Conservation (phyloP, 1,140 invertebrate species). For the Drosophila pseudoananassae region DNA sequence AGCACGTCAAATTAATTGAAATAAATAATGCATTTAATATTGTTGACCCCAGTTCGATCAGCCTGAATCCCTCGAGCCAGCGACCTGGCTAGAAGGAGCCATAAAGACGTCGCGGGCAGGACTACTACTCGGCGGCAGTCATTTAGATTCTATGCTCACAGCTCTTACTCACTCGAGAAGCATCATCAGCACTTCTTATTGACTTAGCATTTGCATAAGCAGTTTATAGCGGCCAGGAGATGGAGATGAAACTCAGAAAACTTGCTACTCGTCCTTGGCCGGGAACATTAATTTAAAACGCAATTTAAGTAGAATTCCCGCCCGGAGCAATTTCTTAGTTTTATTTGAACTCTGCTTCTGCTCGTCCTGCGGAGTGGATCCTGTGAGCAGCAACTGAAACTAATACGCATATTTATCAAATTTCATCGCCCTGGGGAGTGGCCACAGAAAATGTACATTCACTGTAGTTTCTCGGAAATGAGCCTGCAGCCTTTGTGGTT, state of each 20-base stretch:
- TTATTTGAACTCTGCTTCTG: conserved; percentile 46
- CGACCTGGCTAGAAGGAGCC: not conserved
- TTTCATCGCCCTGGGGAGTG: conserved; percentile 67
- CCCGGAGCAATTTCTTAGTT: conserved; percentile 43
- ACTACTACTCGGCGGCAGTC: not conserved
- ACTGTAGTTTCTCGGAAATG: conserved; percentile 54
- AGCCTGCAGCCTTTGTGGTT: conserved; percentile 59
- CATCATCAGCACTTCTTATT: conserved; percentile 36
- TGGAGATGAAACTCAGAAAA: not conserved
- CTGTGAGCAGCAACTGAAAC: conserved; percentile 63
- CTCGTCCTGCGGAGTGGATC: not conserved
- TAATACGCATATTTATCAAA: conserved; percentile 83
- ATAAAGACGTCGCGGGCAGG: conserved; percentile 14
- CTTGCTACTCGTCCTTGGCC: conserved; percentile 10
- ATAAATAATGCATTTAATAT: too few relatives aligned
- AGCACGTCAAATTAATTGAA: too few relatives aligned
- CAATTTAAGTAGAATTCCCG: conserved; percentile 65
- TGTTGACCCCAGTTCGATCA: too few relatives aligned
- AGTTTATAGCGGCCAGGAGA: conserved; percentile 24
- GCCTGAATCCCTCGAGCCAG: not conserved
- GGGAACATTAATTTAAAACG: conserved; percentile 69
- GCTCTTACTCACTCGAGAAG: not conserved
- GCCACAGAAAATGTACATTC: conserved; percentile 51
- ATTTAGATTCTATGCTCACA: not conserved
- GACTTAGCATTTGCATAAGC: conserved; percentile 56